Percentiles rank a stretch among this genome's conserved stretches.
phyloP scores from a whole-genome alignment of 2,888 invertebrate genomes.

The Dioctria rufipes region DNA sequence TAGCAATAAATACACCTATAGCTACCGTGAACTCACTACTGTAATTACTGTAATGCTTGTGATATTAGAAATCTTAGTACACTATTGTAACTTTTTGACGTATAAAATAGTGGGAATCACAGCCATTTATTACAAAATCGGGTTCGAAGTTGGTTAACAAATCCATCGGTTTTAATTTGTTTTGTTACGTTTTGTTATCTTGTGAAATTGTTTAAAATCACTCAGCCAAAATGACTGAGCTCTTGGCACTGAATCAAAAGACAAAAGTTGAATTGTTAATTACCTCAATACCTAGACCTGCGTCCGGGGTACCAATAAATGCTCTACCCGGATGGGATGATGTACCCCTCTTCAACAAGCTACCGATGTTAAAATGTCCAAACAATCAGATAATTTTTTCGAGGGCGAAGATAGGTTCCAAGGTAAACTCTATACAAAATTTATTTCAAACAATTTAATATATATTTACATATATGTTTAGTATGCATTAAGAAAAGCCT shows the following conservation, averaged over 20 bases:
- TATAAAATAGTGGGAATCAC: background rate
- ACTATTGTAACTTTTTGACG: background rate
- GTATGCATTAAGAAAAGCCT: too few relatives aligned
- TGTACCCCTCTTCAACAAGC: slow-evolving; percentile 67
- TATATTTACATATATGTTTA: too few relatives aligned
- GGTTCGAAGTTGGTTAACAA: too few relatives aligned
- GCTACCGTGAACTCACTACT: too few relatives aligned
- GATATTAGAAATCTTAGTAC: background rate
- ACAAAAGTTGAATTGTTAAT: slow-evolving; percentile 48
- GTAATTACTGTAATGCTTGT: background rate
- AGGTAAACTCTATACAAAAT: slow-evolving; percentile 61
- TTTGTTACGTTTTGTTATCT: too few relatives aligned
- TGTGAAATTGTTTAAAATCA: slow-evolving; percentile 8
- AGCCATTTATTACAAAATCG: background rate
- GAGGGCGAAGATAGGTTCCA: slow-evolving; percentile 69
- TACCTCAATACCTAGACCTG: slow-evolving; percentile 21
- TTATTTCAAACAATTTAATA: too few relatives aligned
- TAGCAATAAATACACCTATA: background rate
- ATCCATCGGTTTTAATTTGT: too few relatives aligned
- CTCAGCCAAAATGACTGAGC: slow-evolving; percentile 64
- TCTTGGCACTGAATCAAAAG: slow-evolving; percentile 65
- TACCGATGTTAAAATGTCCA: slow-evolving; percentile 70
- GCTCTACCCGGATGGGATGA: slow-evolving; percentile 69
- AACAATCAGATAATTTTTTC: slow-evolving; percentile 69
- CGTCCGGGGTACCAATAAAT: slow-evolving; percentile 67